These are phyloP conservation scores for Toxostoma redivivum DNA, from an alignment of 2,113 vertebrate species.

Conservation along the genomic window DNA sequence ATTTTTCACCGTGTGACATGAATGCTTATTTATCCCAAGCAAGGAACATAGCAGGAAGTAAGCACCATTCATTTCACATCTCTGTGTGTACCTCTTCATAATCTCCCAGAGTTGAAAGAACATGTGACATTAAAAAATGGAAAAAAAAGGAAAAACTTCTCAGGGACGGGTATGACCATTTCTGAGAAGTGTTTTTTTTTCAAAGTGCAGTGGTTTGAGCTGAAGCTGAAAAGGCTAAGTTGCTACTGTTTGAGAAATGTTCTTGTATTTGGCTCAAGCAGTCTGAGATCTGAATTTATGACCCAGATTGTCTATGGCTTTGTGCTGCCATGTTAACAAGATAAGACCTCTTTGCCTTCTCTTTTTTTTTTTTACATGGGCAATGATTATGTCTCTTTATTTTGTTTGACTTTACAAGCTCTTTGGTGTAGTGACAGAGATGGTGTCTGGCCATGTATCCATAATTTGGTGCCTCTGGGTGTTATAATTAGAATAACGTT, in stretches of 20 bases:
- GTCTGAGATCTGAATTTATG: not conserved
- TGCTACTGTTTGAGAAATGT: not conserved
- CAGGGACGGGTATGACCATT: not conserved
- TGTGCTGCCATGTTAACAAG: not conserved
- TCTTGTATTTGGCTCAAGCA: not conserved
- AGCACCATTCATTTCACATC: slow-evolving; percentile 19
- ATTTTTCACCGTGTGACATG: slow-evolving; percentile 38
- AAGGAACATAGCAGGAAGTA: not conserved
- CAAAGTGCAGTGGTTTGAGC: not conserved
- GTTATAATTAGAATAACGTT: not conserved
- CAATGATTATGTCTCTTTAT: not conserved
- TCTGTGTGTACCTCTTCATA: slow-evolving; percentile 10
- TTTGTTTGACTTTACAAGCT: not conserved
- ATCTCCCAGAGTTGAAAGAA: not conserved
- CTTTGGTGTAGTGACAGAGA: not conserved
- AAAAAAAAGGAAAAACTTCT: not conserved
- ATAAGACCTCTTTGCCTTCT: not conserved
- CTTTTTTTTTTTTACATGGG: not conserved
- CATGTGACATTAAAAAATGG: not conserved
- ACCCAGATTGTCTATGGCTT: not conserved
- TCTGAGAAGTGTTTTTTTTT: not conserved
- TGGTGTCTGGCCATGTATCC: not conserved
- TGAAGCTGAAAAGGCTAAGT: not conserved
- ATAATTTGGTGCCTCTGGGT: not conserved
- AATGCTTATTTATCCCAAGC: slow-evolving; percentile 38